These are phyloP conservation scores for Heliconius sara DNA, from an alignment of 2,888 invertebrate species.

Conservation along the genomic window DNA sequence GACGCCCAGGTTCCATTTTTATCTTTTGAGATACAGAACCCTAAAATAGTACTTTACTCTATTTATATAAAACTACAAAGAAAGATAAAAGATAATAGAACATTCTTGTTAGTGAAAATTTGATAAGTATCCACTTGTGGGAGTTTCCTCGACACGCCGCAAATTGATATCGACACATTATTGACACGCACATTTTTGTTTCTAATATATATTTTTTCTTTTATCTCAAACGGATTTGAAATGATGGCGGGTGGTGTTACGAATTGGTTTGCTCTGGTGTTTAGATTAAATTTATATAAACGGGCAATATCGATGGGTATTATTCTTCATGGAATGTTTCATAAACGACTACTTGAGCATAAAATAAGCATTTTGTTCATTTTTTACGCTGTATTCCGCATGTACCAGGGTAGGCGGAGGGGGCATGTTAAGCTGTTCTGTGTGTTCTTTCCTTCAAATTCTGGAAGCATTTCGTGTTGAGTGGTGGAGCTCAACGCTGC, in stretches of 20 bases:
- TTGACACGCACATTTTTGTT: not conserved
- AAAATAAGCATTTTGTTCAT: no score
- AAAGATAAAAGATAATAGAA: not conserved
- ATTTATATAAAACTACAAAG: not conserved
- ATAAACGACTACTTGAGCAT: not conserved
- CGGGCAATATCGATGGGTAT: not conserved
- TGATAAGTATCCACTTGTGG: constrained; percentile 4
- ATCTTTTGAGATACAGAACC: no score
- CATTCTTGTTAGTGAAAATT: constrained; percentile 8
- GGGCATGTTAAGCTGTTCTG: no score
- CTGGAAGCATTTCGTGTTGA: no score
- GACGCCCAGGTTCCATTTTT: no score
- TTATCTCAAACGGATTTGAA: not conserved
- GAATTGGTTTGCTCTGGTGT: not conserved
- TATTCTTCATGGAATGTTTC: not conserved
- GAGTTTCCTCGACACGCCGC: not conserved
- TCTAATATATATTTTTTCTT: constrained; percentile 6
- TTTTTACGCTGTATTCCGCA: no score
- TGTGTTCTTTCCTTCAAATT: no score
- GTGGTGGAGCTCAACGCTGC: no score
- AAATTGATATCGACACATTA: constrained; percentile 7
- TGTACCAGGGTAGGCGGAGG: no score
- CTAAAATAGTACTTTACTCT: no score
- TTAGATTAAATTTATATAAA: not conserved
- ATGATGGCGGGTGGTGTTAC: not conserved